phyloP scores from a whole-genome alignment of 2,888 invertebrate species.

The Polymixis lichenea region DNA sequence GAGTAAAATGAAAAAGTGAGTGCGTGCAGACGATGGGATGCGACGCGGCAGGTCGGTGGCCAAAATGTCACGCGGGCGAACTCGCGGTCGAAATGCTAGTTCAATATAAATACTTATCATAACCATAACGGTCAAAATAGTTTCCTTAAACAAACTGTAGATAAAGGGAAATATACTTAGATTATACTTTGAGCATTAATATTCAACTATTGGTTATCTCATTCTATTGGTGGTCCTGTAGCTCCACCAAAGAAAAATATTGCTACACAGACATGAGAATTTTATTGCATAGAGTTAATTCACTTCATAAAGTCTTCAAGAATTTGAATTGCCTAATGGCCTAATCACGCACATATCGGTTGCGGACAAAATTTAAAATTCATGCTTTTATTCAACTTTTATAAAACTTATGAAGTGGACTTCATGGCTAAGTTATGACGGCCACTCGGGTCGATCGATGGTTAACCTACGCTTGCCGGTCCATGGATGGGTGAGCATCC shows the following conservation, averaged over 20 bases:
- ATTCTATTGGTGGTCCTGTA: neutral
- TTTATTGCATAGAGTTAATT: neutral
- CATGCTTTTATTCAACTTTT: slow-evolving; percentile 2
- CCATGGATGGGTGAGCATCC: neutral
- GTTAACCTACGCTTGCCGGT: neutral
- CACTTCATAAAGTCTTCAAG: neutral
- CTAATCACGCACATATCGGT: neutral
- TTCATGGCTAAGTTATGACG: neutral
- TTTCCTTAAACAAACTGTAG: neutral
- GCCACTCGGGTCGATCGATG: neutral
- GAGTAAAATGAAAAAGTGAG: too few species aligned
- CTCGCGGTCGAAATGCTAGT: too few species aligned
- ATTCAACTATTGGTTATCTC: too few species aligned
- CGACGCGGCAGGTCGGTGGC: too few species aligned
- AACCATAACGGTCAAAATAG: too few species aligned
- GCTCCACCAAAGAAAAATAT: neutral
- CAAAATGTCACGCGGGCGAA: too few species aligned
- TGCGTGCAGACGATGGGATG: too few species aligned
- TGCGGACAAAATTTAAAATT: neutral
- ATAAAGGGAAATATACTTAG: too few species aligned
- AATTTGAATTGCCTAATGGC: neutral
- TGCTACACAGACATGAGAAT: neutral
- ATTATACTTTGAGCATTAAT: too few species aligned
- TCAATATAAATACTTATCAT: too few species aligned
- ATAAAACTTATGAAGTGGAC: neutral